Conservation (phyloP, 2,113 vertebrate species). For the Aix galericulata region DNA sequence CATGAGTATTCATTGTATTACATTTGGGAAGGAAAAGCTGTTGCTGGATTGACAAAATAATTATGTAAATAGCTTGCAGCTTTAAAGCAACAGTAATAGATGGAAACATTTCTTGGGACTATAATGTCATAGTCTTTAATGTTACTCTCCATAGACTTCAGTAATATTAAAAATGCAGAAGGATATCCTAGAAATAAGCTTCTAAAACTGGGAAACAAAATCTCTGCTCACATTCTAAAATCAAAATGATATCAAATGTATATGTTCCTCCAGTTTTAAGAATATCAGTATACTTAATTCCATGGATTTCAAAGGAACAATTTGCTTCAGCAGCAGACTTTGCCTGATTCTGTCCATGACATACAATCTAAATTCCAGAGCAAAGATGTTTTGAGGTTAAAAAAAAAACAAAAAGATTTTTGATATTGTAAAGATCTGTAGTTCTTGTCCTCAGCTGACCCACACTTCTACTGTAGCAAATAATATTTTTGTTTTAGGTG, state of each 20-base stretch:
- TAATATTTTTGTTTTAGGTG: not conserved
- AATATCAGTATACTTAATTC: not conserved
- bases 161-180: slow-evolving; percentile 30
- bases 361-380: not conserved
- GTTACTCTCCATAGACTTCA: slow-evolving; percentile 23
- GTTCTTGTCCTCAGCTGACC: not conserved
- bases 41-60: slow-evolving; percentile 63
- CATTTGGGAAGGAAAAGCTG: slow-evolving; percentile 28
- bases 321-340: not conserved
- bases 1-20: not conserved
- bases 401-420: not conserved
- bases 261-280: not conserved
- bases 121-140: slow-evolving; percentile 63
- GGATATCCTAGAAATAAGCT: slow-evolving; percentile 48
- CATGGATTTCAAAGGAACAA: not conserved
- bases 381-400: not conserved
- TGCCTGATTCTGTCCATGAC: not conserved
- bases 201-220: not conserved
- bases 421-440: not conserved
- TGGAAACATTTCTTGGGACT: slow-evolving; percentile 56
- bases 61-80: slow-evolving; percentile 58
- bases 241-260: not conserved
- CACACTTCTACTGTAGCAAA: not conserved
- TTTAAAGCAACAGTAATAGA: slow-evolving; percentile 46
- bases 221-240: not conserved